These are phyloP conservation scores for Stomatorhinus ivindoensis DNA, from an alignment of 2,113 vertebrate genomes.

Conservation along the genomic window DNA sequence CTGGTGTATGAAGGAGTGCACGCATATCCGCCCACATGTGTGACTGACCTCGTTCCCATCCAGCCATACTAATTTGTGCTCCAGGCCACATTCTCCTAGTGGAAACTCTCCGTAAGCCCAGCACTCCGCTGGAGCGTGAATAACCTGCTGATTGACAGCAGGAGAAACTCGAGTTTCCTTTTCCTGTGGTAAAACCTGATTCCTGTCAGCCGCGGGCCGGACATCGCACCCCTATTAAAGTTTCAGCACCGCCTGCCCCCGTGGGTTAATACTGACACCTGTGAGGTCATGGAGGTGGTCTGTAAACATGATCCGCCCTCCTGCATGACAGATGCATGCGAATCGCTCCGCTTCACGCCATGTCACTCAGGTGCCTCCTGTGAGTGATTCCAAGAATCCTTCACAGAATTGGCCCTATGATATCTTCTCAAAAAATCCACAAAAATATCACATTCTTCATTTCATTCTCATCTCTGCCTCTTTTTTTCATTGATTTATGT, in stretches of 20 bases:
- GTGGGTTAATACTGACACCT: neutral
- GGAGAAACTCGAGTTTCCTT: conserved; percentile 44
- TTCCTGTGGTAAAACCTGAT: conserved; percentile 52
- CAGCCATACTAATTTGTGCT: too few species aligned
- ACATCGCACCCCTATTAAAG: conserved; percentile 41
- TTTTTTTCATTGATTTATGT: neutral
- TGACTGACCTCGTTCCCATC: neutral
- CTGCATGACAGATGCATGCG: neutral
- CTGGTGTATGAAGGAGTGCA: neutral
- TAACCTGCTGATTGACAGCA: conserved; percentile 36
- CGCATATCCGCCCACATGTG: too few species aligned
- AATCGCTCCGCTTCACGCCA: neutral
- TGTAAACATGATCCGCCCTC: neutral
- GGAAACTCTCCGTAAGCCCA: neutral
- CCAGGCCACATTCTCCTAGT: neutral
- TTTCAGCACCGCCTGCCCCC: conserved; percentile 32
- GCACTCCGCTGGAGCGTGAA: neutral
- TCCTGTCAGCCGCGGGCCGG: conserved; percentile 27
- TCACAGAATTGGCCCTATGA: neutral
- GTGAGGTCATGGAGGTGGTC: neutral
- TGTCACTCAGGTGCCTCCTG: neutral
- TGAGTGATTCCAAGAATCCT: neutral
- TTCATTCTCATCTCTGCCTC: neutral
- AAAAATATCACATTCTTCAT: neutral
- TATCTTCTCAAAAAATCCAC: neutral